These are phyloP conservation scores for Melanerpes formicivorus DNA, from an alignment of 2,113 vertebrate species.

Conservation along the genomic window DNA sequence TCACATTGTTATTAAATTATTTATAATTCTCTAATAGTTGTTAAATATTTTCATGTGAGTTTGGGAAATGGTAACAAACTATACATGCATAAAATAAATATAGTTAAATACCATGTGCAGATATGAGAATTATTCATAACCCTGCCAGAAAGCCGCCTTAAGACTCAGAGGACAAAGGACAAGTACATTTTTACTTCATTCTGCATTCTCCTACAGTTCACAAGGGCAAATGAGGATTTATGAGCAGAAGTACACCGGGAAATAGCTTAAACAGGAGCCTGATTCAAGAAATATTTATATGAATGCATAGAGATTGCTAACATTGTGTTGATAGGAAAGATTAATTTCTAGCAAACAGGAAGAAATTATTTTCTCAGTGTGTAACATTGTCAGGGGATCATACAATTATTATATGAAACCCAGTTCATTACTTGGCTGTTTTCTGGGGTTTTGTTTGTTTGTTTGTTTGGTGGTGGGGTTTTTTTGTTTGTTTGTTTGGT, in stretches of 20 bases:
- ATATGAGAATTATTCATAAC: neutral
- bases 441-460: neutral
- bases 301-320: neutral
- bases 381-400: neutral
- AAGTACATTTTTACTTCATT: neutral
- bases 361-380: neutral
- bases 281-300: neutral
- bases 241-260: neutral
- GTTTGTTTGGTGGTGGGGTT: too few species aligned
- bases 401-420: neutral
- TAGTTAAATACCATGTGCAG: neutral
- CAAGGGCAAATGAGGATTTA: conserved; percentile 26
- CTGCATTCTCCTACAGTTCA: neutral
- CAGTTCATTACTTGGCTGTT: neutral
- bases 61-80: neutral
- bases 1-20: neutral
- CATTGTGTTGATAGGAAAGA: neutral
- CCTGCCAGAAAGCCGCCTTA: neutral
- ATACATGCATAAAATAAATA: neutral
- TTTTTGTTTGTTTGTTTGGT: too few species aligned
- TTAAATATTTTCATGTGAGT: neutral
- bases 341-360: neutral
- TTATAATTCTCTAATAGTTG: neutral
- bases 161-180: neutral
- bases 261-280: neutral